These are phyloP conservation scores for Dicycla oo DNA, from an alignment of 2,888 invertebrate genomes.

Conservation along the genomic window DNA sequence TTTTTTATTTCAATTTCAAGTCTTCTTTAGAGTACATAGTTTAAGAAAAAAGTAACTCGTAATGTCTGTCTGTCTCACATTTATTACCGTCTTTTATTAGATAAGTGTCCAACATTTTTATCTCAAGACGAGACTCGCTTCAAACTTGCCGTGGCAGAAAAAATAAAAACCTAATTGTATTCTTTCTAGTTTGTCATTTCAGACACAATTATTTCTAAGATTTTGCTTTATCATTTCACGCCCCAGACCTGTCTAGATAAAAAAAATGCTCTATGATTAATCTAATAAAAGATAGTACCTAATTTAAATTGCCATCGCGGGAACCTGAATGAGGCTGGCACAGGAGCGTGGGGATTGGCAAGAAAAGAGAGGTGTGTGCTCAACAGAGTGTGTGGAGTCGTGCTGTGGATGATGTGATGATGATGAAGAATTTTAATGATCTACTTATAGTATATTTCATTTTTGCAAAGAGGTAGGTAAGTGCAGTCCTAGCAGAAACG, in stretches of 20 bases:
- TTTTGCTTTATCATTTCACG: too few species aligned
- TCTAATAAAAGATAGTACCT: slow-evolving; percentile 6
- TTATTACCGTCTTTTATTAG: slow-evolving; percentile 37
- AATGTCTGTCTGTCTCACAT: slow-evolving; percentile 38
- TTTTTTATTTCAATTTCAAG: slow-evolving; percentile 3
- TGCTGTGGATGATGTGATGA: too few species aligned
- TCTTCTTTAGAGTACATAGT: not conserved
- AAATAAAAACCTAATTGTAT: slow-evolving; percentile 26
- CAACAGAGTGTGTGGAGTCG: too few species aligned
- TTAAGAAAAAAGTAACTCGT: not conserved
- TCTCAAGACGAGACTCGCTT: slow-evolving; percentile 8
- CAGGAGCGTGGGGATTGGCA: too few species aligned
- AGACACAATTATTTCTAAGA: slow-evolving; percentile 34
- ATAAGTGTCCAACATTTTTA: slow-evolving; percentile 36
- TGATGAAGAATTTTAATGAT: too few species aligned
- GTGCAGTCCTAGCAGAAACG: too few species aligned
- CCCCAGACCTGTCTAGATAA: slow-evolving; percentile 23
- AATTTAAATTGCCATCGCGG: too few species aligned
- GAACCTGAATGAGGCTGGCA: too few species aligned
- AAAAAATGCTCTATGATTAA: slow-evolving; percentile 12
- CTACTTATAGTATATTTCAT: too few species aligned
- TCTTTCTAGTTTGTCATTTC: slow-evolving; percentile 32
- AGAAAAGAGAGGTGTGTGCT: too few species aligned
- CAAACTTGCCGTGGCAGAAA: slow-evolving; percentile 20
- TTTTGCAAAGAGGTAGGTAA: not conserved